phyloP scores from a whole-genome alignment of 2,113 vertebrate genomes.

The Phycodurus eques region DNA sequence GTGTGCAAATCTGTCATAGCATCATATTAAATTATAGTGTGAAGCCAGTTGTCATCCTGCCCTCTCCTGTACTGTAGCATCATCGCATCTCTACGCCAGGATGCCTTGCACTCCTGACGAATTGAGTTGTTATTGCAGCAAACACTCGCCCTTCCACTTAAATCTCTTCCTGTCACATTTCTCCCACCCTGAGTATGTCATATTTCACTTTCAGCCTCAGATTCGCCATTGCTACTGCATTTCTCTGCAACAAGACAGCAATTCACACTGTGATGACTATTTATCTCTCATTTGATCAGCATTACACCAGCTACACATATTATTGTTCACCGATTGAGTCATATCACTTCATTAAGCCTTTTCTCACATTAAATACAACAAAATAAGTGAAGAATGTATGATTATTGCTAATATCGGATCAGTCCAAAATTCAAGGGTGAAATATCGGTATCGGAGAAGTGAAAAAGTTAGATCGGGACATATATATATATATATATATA shows the following conservation, averaged over 20 bases:
- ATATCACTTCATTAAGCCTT: too few relatives aligned
- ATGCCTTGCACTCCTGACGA: constrained; percentile 11
- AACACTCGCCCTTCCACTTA: constrained; percentile 7
- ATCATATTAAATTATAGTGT: background rate
- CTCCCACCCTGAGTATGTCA: constrained; percentile 11
- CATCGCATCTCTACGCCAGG: constrained; percentile 8
- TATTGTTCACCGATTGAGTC: too few relatives aligned
- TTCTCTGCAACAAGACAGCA: constrained; percentile 11
- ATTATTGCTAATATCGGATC: too few relatives aligned
- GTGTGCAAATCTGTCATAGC: background rate
- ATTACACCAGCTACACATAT: background rate
- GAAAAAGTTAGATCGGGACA: too few relatives aligned
- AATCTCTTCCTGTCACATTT: background rate
- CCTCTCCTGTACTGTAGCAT: background rate
- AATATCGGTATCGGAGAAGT: too few relatives aligned
- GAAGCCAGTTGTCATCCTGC: background rate
- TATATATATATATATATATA: background rate
- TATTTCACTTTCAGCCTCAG: constrained; percentile 8
- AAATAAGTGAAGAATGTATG: too few relatives aligned
- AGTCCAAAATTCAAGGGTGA: too few relatives aligned
- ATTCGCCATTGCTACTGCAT: background rate
- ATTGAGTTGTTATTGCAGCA: constrained; percentile 21
- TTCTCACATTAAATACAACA: too few relatives aligned
- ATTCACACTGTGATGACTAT: constrained; percentile 8
- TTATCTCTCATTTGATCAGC: constrained; percentile 11